Base-by-base conservation (phyloP, 1,140 invertebrate species). In the Drosophila elegans region DNA sequence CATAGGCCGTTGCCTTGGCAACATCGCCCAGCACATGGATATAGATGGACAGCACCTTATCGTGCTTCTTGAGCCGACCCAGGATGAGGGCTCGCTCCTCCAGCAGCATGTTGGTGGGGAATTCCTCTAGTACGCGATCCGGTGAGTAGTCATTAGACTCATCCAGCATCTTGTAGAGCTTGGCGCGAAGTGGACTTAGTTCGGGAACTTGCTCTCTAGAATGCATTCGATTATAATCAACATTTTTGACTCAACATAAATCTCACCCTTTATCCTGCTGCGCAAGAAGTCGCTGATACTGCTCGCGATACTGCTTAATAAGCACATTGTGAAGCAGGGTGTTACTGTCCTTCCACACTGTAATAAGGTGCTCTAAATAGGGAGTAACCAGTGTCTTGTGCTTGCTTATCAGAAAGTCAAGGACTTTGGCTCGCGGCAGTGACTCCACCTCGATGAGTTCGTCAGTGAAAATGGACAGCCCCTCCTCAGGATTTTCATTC, bases 301-400 rank as follows among this genome's bases (percentile, higher is more conserved):
- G 94, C 78, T 97, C 96, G 74, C 95, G 94, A 79, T 98, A 98
- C 91, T 97, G 96, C 91, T 96, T 96, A 3, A 98, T 95, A 13
- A 99, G 93, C 11, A 96, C 95, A 92, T 99, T 98, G 90, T 99
- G 98, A 77, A 99, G 97, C 12, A 97, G 89, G 0, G 96, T 93
- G 91, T 96, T 97, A 2, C 94, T 95, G 75, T 99, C 98, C 57
- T 96, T 94, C 97, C 98, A 99, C 7, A 95, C 94, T 71, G 96
- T 94, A 25, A 99, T 97, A 0, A 99, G 95, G 92, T 99, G 98
- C 92, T 99, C 98, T 93, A 99, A 93, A 93, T 99, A 99, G 1
- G 97, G 96, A 90, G 99, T 97, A 0, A 98, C 96, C 25, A 98
- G 93, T 51, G 94, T 90, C 69, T 96, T 95, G 73, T 98, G 96